Evolutionary conservation across 92 coral and sea anemone genomes (phyloP), one percentile per base, ranked within the genome.

Genomic region (Palythoa grandis): DNA sequence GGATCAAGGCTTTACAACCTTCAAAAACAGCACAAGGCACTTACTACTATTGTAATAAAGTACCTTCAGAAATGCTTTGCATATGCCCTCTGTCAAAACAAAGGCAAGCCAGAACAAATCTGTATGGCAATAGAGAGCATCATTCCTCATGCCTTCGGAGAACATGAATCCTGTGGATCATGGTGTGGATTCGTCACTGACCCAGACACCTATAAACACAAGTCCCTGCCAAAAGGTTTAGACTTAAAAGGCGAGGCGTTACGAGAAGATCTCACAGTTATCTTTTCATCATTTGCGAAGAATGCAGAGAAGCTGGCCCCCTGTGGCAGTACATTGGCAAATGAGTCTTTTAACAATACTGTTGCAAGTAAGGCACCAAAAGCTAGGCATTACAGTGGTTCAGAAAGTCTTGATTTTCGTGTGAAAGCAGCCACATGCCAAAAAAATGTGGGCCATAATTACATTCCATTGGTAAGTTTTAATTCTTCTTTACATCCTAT

Each of bases 121-220:
- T 17, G 40, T 53, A 80, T 82, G 57, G 85, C 88, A 47, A 24
- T 92, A 22, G 9, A 53, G 48, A 20, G 69, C 12, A 90, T 90
- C 29, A 87, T 87, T 7, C 93, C 90, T 0, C 90, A 90, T 50
- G 93, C 93, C 2, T 87, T 89, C 72, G 93, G 93, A 12, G 77
- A 90, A 35, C 93, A 87, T 50, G 67, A 83, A 11, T 75, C 66
- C 11, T 90, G 88, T 78, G 75, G 68, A 22, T 54, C 67, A 22
- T 91, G 94, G 94, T 91, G 89, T 39, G 60, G 71, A 24, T 80
- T 77, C 79, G 39, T 11, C 22, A 56, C 38, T 1, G 87, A 91
- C 38, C 93, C 88, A 16, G 58, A 7, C 22, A 79, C 43, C 69
- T 91, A 88, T 63, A n/a, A n/a, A n/a, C n/a, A n/a, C n/a, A n/a